Conservation (phyloP, 1,140 invertebrate species). For the Leptinotarsa texana region DNA sequence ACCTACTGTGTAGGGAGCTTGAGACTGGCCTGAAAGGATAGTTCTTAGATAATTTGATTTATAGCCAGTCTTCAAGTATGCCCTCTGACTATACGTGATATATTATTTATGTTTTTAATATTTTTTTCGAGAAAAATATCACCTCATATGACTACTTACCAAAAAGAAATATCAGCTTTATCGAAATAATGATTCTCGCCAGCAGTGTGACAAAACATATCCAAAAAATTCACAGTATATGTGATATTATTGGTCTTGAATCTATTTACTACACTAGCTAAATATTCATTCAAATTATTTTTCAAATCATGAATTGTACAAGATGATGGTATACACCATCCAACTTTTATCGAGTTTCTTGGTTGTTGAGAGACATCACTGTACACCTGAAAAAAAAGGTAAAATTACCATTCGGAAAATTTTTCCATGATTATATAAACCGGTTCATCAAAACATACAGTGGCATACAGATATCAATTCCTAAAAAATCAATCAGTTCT, state of each 20-base stretch:
- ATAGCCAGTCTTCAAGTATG: no score
- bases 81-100: no score
- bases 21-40: no score
- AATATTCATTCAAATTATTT: conserved; percentile 54
- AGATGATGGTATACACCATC: conserved; percentile 60
- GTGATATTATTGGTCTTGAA: conserved; percentile 54
- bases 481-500: no score
- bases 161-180: conserved; percentile 55
- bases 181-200: conserved; percentile 48
- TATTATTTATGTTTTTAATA: no score
- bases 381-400: neutral
- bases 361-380: conserved; percentile 52
- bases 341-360: conserved; percentile 59
- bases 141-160: conserved; percentile 52
- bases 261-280: conserved; percentile 55
- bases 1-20: no score
- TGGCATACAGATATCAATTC: no score
- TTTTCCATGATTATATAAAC: no score
- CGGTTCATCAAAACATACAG: no score
- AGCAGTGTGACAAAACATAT: conserved; percentile 52
- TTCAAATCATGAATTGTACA: conserved; percentile 58
- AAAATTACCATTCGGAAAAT: no score
- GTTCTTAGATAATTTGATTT: no score
- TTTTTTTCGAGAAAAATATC: no score
- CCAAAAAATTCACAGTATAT: conserved; percentile 50